Evolutionary conservation across 2,888 invertebrate species (phyloP).

Genomic region (Metacarcinus magister): DNA sequence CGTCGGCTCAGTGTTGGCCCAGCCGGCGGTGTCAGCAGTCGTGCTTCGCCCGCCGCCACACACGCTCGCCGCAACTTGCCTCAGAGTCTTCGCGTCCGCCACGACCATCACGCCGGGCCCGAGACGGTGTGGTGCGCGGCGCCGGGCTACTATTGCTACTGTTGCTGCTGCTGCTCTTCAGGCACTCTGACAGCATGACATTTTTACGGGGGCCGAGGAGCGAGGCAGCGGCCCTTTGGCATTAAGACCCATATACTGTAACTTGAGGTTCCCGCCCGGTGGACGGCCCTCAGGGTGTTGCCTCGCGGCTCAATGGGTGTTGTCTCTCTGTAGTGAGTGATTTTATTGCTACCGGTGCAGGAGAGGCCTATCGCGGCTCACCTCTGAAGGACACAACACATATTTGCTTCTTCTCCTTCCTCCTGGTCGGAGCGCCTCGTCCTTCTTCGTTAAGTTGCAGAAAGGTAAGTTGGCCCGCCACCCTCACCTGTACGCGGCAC

Average conservation of each 20-base stretch:
- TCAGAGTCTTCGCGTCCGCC: constrained; percentile 1
- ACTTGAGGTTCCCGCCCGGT: not conserved
- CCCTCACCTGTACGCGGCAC: too few relatives aligned
- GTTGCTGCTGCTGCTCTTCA: not conserved
- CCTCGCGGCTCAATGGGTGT: not conserved
- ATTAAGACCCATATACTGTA: not conserved
- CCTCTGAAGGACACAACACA: not conserved
- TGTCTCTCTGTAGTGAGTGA: constrained; percentile 12
- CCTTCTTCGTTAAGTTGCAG: not conserved
- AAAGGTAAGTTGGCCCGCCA: not conserved
- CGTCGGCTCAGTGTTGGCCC: constrained; percentile 8
- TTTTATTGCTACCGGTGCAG: not conserved
- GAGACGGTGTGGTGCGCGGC: not conserved
- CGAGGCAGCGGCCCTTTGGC: not conserved
- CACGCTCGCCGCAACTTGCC: not conserved
- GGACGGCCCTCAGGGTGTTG: not conserved
- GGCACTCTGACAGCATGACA: not conserved
- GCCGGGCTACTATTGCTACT: not conserved
- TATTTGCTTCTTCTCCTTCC: not conserved
- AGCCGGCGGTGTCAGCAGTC: constrained; percentile 40
- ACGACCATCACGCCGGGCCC: not conserved
- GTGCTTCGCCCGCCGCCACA: not conserved
- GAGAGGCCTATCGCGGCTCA: not conserved
- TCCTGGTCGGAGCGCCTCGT: not conserved
- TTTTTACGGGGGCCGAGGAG: not conserved